Evolutionary conservation across 1,140 invertebrate genomes (phyloP), one percentile per base, ranked within the genome.

Genomic region (Drosophila nebulosa): DNA sequence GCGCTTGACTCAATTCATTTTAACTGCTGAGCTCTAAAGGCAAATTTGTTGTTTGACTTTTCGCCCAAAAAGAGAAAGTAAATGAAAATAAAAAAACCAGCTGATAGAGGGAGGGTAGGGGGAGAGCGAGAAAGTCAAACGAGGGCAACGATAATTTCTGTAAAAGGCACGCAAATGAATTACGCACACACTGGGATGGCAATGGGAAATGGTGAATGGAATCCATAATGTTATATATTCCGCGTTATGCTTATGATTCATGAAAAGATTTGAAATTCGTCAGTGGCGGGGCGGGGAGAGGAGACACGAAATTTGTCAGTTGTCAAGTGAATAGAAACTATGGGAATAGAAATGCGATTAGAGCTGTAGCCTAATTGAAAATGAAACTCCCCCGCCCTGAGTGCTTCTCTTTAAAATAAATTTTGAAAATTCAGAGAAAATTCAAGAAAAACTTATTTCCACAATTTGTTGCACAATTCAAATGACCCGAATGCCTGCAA

Each of bases 81-180:
- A 7, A 42, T 18, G 1, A 42, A 42, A 7, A 18, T 9, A 18
- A 18, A 46, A 46, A 46, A 2, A 5, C 4, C 3, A 1, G 12
- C 35, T 4, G n/a, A 36, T 4, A 46, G 39, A 9, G 7, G 7
- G 6, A 10, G 16, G 1, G 4, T 1, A 16, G 1, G 5, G 4
- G 6, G 36, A 7, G 16, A 18, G 52, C 3, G 30, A 12, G 30
- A 10, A 12, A 30, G 52, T 30, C 52, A 55, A 55, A 55, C 26
- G 52, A 55, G 52, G 52, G 52, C 52, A 55, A 55, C 26, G 52
- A 55, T 55, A 55, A 55, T 55, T 55, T 55, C 27, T 55, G 27
- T 55, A 55, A 55, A 55, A 55, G 52, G 52, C 52, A 55, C 52
- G 52, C 52, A 55, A 55, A 55, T 55, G 52, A 55, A 55, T 55